Evolutionary conservation across 2,113 vertebrate species (phyloP).

Genomic region (Thryonomys swinderianus): DNA sequence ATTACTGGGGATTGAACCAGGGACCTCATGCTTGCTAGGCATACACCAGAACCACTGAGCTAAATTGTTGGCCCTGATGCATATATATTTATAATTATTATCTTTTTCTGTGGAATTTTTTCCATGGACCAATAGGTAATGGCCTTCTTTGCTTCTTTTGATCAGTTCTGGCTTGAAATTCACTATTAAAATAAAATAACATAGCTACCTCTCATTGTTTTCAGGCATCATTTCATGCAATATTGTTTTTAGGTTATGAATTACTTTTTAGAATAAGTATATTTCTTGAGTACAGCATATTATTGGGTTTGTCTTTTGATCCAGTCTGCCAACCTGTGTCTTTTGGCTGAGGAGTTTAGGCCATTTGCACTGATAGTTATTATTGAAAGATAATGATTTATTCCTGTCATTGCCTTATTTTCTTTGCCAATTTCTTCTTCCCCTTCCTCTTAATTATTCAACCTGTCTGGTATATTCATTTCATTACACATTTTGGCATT

Average conservation of each 20-base stretch:
- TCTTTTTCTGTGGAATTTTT: neutral
- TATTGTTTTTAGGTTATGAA: neutral
- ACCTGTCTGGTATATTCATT: neutral
- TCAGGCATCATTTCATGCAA: neutral
- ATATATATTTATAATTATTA: neutral
- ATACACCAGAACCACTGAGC: too few relatives aligned
- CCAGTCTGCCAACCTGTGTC: neutral
- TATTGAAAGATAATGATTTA: neutral
- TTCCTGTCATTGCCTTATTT: neutral
- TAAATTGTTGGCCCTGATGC: too few relatives aligned
- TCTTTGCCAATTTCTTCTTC: neutral
- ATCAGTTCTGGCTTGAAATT: neutral
- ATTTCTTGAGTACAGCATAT: neutral
- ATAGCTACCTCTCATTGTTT: neutral
- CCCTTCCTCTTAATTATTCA: neutral
- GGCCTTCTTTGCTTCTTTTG: neutral
- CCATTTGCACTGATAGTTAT: neutral
- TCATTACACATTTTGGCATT: neutral
- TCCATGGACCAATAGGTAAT: neutral
- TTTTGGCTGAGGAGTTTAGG: neutral
- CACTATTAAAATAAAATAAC: neutral
- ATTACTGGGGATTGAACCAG: too few relatives aligned
- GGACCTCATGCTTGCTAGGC: too few relatives aligned
- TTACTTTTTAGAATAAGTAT: neutral
- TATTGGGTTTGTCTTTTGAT: neutral